phyloP scores from a whole-genome alignment of 2,113 vertebrate genomes.

The Nerophis lumbriciformis region DNA sequence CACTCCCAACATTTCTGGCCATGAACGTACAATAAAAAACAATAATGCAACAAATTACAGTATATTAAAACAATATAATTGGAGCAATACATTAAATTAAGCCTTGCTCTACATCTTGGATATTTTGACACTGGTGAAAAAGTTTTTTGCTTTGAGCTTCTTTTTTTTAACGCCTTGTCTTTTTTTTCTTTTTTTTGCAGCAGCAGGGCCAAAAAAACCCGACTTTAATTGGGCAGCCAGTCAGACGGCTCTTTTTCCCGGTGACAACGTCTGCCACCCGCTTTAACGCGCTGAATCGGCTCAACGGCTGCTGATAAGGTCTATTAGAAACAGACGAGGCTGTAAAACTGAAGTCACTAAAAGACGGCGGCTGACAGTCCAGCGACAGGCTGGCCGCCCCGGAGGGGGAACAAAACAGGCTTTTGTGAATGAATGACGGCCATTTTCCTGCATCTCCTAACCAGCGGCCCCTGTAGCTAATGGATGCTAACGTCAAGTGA shows the following conservation, averaged over 20 bases:
- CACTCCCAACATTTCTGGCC: too few relatives aligned
- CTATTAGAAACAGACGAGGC: conserved; percentile 24
- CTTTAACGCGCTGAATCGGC: conserved; percentile 23
- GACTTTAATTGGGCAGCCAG: conserved; percentile 22
- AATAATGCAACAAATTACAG: too few relatives aligned
- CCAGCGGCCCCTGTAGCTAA: conserved; percentile 3
- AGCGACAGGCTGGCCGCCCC: conserved; percentile 10
- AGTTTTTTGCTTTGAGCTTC: conserved; percentile 22
- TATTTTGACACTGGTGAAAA: conserved; percentile 11
- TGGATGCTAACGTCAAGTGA: conserved; percentile 32
- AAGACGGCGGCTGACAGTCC: conserved; percentile 19
- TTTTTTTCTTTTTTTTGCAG: neutral
- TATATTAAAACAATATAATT: neutral
- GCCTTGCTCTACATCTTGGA: neutral
- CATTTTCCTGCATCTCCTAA: conserved; percentile 13
- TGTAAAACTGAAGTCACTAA: conserved; percentile 19
- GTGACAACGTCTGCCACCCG: conserved; percentile 4
- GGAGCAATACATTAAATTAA: neutral
- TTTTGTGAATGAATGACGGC: conserved; percentile 8
- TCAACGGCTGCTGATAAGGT: conserved; percentile 31
- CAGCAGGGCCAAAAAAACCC: conserved; percentile 3
- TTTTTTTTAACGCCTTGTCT: conserved; percentile 1
- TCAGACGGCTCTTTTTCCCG: conserved; percentile 29
- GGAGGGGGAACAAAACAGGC: conserved; percentile 6
- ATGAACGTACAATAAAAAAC: too few relatives aligned